Evolutionary conservation across 2,113 vertebrate genomes (phyloP), one percentile per base, ranked within the genome.

Genomic region (Amphiprion ocellaris): DNA sequence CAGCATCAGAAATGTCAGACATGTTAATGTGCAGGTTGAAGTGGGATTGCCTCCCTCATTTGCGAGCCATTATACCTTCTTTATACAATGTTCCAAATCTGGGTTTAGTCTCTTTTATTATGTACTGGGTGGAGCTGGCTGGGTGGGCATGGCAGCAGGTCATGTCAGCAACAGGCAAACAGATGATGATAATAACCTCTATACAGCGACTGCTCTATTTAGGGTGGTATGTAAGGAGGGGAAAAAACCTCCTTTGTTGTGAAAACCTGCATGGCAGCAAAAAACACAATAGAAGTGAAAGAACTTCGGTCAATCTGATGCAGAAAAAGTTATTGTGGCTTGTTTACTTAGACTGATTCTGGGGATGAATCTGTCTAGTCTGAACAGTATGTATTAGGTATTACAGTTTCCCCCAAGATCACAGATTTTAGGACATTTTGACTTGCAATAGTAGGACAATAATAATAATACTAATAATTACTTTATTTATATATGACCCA

Each of bases 81-180:
- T 78, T 16, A 76, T 55, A 75, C 49, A 70, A 33, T 33, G 46
- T 47, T 59, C 6, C 56, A 50, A 58, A 80, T 83, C 47, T 39
- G 28, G 17, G 28, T 52, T 67, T 55, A 47, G 65, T 46, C 44
- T 78, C 11, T 47, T 72, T 19, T 67, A 37, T 85, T 77, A 53
- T 26, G n/a, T 44, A 37, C 44, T 24, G 53, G 58, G 37, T 66
- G 62, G 77, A 65, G 62, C 28, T 44, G 28, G 30, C 33, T 62
- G 65, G 59, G 52, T 52, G 39, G 53, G 47, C 39, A n/a, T 10
- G 47, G 37, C 33, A n/a, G 46, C 50, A 46, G 53, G 54, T 77
- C 24, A 49, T 55, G 37, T 77, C 71, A 81, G 23, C 50, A 68
- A 23, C 7, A 26, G 4, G 1, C 56, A 74, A 69, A 77, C 46